Evolutionary conservation across 2,113 vertebrate genomes (phyloP).

Genomic region (Indri indri): DNA sequence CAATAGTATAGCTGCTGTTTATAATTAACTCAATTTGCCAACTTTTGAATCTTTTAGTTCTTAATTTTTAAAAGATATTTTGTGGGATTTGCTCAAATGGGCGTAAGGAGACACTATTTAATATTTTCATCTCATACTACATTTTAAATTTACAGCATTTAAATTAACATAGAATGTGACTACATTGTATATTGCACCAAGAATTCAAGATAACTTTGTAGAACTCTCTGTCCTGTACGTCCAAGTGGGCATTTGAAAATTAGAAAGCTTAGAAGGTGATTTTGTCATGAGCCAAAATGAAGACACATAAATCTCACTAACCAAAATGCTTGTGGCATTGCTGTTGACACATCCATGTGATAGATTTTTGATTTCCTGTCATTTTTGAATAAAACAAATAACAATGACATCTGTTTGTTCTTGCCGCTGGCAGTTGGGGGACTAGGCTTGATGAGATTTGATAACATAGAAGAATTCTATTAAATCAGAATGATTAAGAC

Average conservation of each 20-base stretch:
- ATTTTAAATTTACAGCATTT: background rate
- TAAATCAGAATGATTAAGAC: background rate
- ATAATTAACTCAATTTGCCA: background rate
- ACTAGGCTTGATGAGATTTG: background rate
- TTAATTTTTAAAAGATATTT: slow-evolving; percentile 18
- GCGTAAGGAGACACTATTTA: background rate
- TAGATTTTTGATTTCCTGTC: slow-evolving; percentile 70
- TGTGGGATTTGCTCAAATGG: background rate
- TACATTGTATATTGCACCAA: background rate
- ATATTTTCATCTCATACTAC: background rate
- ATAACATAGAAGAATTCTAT: background rate
- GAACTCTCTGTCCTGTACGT: background rate
- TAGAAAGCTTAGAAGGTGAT: slow-evolving; percentile 42
- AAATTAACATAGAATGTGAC: background rate
- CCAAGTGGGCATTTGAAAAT: background rate
- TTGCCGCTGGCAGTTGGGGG: slow-evolving; percentile 5
- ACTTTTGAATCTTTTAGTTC: background rate
- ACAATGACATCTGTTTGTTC: slow-evolving; percentile 40
- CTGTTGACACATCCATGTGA: slow-evolving; percentile 54
- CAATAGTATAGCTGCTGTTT: background rate
- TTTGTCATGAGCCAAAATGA: slow-evolving; percentile 42
- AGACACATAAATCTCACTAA: slow-evolving; percentile 59
- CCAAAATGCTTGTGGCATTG: slow-evolving; percentile 35
- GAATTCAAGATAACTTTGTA: background rate
- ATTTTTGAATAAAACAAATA: slow-evolving; percentile 66